These are phyloP conservation scores for Anisognathus igniventris DNA, from an alignment of 2,797 vertebrate genomes.

Conservation along the genomic window DNA sequence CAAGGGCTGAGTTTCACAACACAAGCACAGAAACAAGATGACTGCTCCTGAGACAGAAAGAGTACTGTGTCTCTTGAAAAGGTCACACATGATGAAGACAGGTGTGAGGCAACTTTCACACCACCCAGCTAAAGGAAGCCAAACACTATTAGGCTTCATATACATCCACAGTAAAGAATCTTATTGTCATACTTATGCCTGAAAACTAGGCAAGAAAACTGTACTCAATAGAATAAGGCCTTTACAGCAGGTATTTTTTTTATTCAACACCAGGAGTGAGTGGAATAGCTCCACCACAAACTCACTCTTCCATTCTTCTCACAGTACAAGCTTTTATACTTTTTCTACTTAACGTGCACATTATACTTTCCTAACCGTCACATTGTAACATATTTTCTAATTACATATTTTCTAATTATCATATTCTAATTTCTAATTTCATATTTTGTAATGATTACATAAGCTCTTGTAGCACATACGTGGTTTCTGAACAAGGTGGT, in stretches of 20 bases:
- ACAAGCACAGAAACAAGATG: neutral
- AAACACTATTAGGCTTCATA: neutral
- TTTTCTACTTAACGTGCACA: neutral
- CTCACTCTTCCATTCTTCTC: neutral
- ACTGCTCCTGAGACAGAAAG: neutral
- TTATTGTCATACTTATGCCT: neutral
- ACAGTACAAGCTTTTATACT: neutral
- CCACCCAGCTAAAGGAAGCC: neutral
- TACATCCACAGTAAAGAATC: neutral
- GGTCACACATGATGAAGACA: neutral
- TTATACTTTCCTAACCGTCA: neutral
- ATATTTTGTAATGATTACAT: neutral
- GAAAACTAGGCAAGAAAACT: neutral
- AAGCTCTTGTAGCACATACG: neutral
- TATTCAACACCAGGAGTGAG: rapidly evolving
- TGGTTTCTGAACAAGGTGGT: neutral
- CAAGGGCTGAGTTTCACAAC: neutral
- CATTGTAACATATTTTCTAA: neutral
- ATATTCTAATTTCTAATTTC: too few relatives aligned
- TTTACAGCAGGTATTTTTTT: neutral
- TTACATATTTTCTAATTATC: too few relatives aligned
- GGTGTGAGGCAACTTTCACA: neutral
- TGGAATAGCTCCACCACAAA: neutral
- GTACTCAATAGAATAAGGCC: neutral
- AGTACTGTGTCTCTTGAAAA: neutral